Evolutionary conservation across 2,888 invertebrate genomes (phyloP).

Genomic region (Nomada flava): DNA sequence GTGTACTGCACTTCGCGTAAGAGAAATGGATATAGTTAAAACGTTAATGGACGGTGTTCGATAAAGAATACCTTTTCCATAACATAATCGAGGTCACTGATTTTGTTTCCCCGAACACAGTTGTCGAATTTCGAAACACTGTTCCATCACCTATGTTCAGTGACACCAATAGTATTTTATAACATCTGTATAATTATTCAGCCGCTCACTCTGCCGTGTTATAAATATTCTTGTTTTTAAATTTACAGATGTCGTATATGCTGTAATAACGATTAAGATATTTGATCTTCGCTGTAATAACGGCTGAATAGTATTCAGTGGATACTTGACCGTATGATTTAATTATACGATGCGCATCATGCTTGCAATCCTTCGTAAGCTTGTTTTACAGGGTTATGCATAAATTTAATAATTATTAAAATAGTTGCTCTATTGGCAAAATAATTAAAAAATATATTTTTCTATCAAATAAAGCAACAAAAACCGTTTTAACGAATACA

Average conservation of each 20-base stretch:
- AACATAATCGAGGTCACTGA: constrained; percentile 8
- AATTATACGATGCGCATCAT: constrained; percentile 24
- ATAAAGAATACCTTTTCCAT: constrained; percentile 9
- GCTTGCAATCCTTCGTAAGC: constrained; percentile 30
- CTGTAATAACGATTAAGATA: background rate
- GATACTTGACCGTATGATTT: constrained; percentile 7
- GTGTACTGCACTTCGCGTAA: background rate
- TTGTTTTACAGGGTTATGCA: constrained; percentile 2
- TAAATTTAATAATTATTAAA: background rate
- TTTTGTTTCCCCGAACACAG: background rate
- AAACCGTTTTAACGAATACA: no score
- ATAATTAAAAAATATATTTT: no score
- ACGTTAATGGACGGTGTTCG: constrained; percentile 25
- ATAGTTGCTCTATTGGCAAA: background rate
- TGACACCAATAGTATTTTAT: background rate
- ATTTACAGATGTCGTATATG: no score
- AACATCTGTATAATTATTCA: background rate
- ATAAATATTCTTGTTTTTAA: background rate
- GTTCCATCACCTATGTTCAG: background rate
- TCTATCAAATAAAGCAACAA: no score
- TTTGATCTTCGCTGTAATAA: background rate
- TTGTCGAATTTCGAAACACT: background rate
- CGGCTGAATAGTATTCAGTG: background rate
- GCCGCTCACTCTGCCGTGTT: background rate
- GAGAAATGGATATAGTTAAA: constrained; percentile 9